Percentiles rank a stretch among this genome's conserved stretches.
These are phyloP conservation scores for Sthenelais limicola DNA, from an alignment of 2,888 invertebrate species.

Conservation along the genomic window DNA sequence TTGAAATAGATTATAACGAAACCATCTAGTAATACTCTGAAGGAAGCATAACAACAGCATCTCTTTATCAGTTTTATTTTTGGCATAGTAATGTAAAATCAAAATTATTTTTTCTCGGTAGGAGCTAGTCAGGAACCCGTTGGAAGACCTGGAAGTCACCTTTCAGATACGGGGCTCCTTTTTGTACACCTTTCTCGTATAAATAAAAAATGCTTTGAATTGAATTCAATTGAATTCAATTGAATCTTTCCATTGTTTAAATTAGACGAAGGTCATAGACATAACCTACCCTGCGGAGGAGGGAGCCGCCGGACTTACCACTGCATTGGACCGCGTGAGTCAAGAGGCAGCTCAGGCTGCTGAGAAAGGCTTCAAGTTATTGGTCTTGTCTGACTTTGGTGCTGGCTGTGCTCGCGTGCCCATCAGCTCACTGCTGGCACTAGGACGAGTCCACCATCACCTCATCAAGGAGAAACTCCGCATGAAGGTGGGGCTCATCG, in stretches of 20 bases:
- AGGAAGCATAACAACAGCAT: neutral
- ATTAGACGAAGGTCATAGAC: constrained; percentile 85
- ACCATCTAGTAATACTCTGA: too few species aligned
- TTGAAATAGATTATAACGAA: too few species aligned
- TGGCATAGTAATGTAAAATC: too few species aligned
- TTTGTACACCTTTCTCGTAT: too few species aligned
- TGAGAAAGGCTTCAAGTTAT: constrained; percentile 80
- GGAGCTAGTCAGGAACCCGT: too few species aligned
- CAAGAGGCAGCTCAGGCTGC: constrained; percentile 87
- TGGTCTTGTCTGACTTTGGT: constrained; percentile 52
- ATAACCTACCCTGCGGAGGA: constrained; percentile 87
- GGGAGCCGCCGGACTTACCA: constrained; percentile 82
- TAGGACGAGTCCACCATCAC: constrained; percentile 96
- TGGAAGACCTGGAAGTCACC: too few species aligned
- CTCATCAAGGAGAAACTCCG: constrained; percentile 94
- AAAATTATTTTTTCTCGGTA: too few species aligned
- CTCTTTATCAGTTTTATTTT: neutral
- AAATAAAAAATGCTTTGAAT: too few species aligned
- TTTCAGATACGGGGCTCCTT: too few species aligned
- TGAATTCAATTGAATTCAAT: neutral
- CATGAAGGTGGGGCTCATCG: constrained; percentile 94
- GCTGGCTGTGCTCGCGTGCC: constrained; percentile 48
- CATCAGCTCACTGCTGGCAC: constrained; percentile 80
- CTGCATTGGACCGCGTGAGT: constrained; percentile 86
- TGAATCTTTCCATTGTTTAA: constrained; percentile 25